Conservation (phyloP, 2,113 vertebrate species). For the Chloropsis cyanopogon region DNA sequence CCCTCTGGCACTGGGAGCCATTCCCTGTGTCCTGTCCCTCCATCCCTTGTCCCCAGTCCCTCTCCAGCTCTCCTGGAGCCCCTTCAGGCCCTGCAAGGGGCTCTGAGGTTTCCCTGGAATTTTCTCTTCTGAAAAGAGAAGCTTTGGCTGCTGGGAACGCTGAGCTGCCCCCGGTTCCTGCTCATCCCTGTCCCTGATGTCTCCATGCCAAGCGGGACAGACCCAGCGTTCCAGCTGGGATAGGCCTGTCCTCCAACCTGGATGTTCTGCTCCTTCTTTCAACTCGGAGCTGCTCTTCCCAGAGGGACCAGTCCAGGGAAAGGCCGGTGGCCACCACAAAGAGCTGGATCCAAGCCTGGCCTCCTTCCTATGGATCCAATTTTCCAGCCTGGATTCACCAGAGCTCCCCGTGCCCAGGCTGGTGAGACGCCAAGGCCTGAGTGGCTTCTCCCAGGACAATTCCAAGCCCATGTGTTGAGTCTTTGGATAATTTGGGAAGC, state of each 20-base stretch:
- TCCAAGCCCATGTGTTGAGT: background rate
- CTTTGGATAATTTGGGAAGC: background rate
- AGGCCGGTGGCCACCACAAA: background rate
- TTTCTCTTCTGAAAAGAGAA: background rate
- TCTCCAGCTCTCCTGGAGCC: background rate
- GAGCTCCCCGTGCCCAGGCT: background rate
- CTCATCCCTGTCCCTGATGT: background rate
- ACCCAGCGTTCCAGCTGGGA: background rate
- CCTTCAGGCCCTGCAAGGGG: rapidly evolving
- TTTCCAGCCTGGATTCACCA: background rate
- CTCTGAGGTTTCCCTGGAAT: background rate
- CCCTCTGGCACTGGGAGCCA: background rate
- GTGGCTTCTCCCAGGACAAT: background rate
- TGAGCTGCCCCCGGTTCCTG: background rate
- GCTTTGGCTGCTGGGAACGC: background rate
- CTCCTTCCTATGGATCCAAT: background rate
- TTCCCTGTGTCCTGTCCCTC: background rate
- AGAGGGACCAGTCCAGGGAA: background rate
- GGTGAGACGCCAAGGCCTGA: background rate
- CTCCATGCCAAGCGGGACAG: background rate
- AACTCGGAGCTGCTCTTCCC: background rate
- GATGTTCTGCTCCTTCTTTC: background rate
- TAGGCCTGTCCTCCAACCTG: rapidly evolving
- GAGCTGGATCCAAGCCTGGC: background rate
- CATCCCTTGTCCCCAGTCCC: background rate